Evolutionary conservation across 2,797 vertebrate genomes (phyloP).

Genomic region (Gadopsis marmoratus): DNA sequence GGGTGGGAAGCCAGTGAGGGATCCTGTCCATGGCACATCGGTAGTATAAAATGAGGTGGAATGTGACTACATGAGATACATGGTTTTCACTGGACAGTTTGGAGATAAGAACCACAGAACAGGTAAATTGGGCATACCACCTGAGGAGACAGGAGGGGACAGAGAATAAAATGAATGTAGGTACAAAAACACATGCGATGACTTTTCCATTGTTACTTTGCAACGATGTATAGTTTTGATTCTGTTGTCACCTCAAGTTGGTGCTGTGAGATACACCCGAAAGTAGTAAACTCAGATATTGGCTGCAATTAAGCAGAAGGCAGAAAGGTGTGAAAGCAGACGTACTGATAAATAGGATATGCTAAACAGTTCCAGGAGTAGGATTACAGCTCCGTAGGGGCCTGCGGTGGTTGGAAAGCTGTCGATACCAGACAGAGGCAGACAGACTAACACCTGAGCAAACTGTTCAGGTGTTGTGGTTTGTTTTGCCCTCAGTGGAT

Average conservation of each 20-base stretch:
- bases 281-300: slow-evolving; percentile 41
- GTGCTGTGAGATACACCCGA: slow-evolving; percentile 28
- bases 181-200: background rate
- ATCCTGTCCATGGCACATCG: slow-evolving; percentile 7
- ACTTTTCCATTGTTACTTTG: background rate
- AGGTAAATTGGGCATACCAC: background rate
- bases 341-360: slow-evolving; percentile 63
- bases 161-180: background rate
- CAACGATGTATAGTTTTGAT: slow-evolving; percentile 12
- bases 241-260: background rate
- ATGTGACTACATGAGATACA: background rate
- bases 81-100: background rate
- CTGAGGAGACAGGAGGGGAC: too few relatives aligned
- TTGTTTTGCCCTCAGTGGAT: slow-evolving; percentile 61
- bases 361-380: slow-evolving; percentile 58
- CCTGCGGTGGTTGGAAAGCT: slow-evolving; percentile 63
- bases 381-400: slow-evolving; percentile 63
- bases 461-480: slow-evolving; percentile 57
- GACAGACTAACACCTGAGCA: slow-evolving; percentile 64
- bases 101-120: background rate
- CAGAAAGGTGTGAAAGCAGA: slow-evolving; percentile 57
- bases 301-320: slow-evolving; percentile 53
- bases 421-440: slow-evolving; percentile 68
- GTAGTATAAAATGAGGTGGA: background rate
- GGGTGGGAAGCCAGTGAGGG: slow-evolving; percentile 20